phyloP scores from a whole-genome alignment of 2,113 vertebrate genomes.

The Holacanthus passer region DNA sequence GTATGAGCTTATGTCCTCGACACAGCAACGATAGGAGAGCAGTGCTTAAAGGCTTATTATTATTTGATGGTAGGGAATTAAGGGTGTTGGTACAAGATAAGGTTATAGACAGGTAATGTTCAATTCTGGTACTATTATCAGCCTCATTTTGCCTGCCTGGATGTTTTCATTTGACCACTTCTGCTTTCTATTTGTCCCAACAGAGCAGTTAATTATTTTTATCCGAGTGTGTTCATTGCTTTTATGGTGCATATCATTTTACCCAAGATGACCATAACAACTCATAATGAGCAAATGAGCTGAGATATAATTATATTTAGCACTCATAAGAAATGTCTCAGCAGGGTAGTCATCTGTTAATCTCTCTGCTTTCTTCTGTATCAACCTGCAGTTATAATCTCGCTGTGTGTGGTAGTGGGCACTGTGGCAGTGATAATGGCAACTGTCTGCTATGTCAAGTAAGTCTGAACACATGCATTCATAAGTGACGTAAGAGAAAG shows the following conservation, averaged over 20 bases:
- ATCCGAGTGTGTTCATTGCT: background rate
- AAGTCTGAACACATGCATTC: constrained; percentile 63
- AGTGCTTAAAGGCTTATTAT: no score
- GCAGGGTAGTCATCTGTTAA: background rate
- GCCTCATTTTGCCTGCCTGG: no score
- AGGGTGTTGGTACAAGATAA: background rate
- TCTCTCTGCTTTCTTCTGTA: background rate
- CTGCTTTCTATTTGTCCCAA: no score
- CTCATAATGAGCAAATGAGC: background rate
- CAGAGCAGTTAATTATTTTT: background rate
- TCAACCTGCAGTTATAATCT: constrained; percentile 85
- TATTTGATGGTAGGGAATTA: background rate
- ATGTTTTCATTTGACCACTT: no score
- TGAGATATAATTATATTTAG: background rate
- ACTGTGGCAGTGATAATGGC: constrained; percentile 85
- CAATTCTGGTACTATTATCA: no score
- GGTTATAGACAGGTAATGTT: no score
- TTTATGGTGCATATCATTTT: background rate
- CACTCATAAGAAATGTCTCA: background rate
- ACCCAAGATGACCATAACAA: background rate
- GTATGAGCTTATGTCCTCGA: constrained; percentile 53
- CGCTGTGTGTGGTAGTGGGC: constrained; percentile 85
- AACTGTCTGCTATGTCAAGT: constrained; percentile 90
- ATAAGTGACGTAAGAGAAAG: background rate
- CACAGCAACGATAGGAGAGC: background rate